Evolutionary conservation across 2,888 invertebrate species (phyloP), one percentile per base, ranked within the genome.

Genomic region (Andrena hattorfiana): DNA sequence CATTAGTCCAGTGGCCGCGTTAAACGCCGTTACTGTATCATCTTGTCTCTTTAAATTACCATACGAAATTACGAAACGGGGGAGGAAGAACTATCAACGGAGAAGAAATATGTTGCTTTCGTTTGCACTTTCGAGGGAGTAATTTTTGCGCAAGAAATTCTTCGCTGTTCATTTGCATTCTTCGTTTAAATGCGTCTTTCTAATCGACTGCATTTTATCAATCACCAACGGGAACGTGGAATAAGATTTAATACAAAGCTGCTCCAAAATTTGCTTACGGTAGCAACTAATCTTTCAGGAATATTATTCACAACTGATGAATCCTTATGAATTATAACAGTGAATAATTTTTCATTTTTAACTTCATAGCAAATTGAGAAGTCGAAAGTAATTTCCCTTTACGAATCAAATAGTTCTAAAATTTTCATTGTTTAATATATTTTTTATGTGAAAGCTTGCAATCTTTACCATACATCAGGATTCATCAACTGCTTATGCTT

Each of bases 1-100:
- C 77, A 81, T 77, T 77, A 77, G 71, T 77, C 62, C 71, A 49
- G 56, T 42, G 68, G 66, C 70, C 63, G 59, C 71, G 80, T 71
- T 67, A 71, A 80, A 77, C 32, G 71, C 67, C 80, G 67, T 62
- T 68, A 80, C 64, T 75, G 71, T 71, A 54, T 77, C 80, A 78
- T 42, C 77, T 32, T 74, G 77, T 78, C 74, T 62, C 54, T 26
- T 16, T 48, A 68, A 74, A 78, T 78, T 78, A 78, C 67, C 73
- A 68, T 74, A 51, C 20, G 10, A 28, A 60, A 35, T 54, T 42
- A 16, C 51, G 28, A 35, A 51, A 69, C 7, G n/a, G 32, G 23
- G 49, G 35, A 8, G 32, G 16, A 28, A 30, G 28, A 75, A 26
- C 26, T 49, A 59, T 23, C 64, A 23, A 49, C 23, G 28, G 64